A percentile compares a stretch with the other conserved stretches of the same genome.
Evolutionary conservation across 2,113 vertebrate species (phyloP).

Genomic region (Pogona vitticeps): DNA sequence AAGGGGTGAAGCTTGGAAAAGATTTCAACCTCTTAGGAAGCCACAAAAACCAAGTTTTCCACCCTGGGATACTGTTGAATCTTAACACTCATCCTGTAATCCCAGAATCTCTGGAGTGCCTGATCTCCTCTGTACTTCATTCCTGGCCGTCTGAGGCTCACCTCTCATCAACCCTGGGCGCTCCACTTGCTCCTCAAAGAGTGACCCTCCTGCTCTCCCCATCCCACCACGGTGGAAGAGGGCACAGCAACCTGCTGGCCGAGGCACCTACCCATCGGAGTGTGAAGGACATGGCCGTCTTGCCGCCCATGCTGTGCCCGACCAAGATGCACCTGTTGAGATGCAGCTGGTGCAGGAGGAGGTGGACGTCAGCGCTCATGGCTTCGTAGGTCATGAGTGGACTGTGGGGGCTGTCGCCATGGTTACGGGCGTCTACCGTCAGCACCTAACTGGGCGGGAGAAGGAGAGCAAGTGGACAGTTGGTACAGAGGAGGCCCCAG

Average conservation of each 20-base stretch:
- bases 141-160: no score
- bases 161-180: no score
- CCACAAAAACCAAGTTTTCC: neutral
- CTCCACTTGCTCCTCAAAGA: no score
- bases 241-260: no score
- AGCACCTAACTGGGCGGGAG: slow-evolving; percentile 87
- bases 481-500: no score
- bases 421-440: slow-evolving; percentile 93
- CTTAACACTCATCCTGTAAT: no score
- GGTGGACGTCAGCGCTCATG: slow-evolving; percentile 86
- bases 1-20: neutral
- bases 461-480: slow-evolving; percentile 41
- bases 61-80: neutral
- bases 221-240: no score
- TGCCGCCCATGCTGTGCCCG: slow-evolving; percentile 99
- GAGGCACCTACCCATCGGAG: slow-evolving; percentile 80
- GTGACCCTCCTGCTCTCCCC: no score
- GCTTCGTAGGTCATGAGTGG: slow-evolving; percentile 84
- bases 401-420: slow-evolving; percentile 89
- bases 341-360: slow-evolving; percentile 82
- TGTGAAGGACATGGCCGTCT: slow-evolving; percentile 90
- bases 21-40: neutral
- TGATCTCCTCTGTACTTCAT: no score
- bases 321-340: slow-evolving; percentile 87
- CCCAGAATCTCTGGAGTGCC: no score